Conservation (phyloP, 2,113 vertebrate species). For the Lamprotornis superbus region DNA sequence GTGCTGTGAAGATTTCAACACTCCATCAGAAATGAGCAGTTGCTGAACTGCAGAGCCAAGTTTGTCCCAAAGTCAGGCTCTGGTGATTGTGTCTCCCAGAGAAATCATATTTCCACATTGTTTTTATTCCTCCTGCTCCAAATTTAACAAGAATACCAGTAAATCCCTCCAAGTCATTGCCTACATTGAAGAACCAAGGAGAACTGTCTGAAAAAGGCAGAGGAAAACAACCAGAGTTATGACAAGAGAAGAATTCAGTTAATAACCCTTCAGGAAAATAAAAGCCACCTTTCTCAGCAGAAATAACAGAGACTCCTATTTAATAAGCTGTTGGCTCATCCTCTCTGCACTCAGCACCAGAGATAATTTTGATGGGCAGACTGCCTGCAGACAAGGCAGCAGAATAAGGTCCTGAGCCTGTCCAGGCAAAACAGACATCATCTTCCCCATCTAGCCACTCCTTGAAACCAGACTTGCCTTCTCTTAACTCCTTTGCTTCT, state of each 20-base stretch:
- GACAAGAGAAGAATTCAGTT: not conserved
- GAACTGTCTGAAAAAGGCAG: not conserved
- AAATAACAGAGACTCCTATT: slow-evolving; percentile 24
- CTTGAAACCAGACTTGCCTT: not conserved
- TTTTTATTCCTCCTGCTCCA: not conserved
- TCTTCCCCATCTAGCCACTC: slow-evolving; percentile 1
- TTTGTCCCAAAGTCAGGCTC: not conserved
- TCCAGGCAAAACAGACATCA: slow-evolving; percentile 24
- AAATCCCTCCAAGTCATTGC: not conserved
- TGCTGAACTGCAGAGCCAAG: not conserved
- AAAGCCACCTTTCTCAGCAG: slow-evolving; percentile 20
- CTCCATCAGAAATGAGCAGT: not conserved
- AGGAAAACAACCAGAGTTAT: not conserved
- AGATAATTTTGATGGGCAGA: slow-evolving; percentile 37
- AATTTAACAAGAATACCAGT: not conserved
- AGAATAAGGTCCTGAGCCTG: slow-evolving; percentile 17
- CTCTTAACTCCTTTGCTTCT: slow-evolving; percentile 22
- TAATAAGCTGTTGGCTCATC: slow-evolving; percentile 14
- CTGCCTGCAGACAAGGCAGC: slow-evolving; percentile 4
- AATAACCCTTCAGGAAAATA: slow-evolving; percentile 15
- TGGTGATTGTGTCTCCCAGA: not conserved
- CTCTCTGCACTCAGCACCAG: not conserved
- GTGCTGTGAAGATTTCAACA: not conserved
- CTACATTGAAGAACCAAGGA: not conserved
- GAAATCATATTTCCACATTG: not conserved